Evolutionary conservation across 1,140 invertebrate species (phyloP), one percentile per base, ranked within the genome.

Genomic region (Belonocnema kinseyi): DNA sequence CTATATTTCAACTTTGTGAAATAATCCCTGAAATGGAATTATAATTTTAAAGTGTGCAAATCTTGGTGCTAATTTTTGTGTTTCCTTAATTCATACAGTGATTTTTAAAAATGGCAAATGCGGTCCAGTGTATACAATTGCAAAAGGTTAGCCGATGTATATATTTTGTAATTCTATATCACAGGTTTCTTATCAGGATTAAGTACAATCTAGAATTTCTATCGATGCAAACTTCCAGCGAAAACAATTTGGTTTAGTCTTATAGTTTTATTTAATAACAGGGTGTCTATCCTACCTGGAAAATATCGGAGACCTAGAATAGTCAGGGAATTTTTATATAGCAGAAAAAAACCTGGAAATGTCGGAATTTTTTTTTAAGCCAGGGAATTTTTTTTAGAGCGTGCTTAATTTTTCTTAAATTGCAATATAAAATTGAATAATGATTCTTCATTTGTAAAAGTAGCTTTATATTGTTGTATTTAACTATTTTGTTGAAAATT

Each of bases 51-150:
- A 33, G 16, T 40, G 26, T 40, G 61, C 40, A 66, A 66, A 40
- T 66, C 11, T 58, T 58, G 56, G 61, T 66, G 26, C 33, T 66
- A 14, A 26, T 46, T 10, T 66, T 66, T 66, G 3, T 16, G 26
- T 66, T 14, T 66, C 6, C 26, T 66, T 16, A 40, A 6, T 8
- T 12, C 33, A 66, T 40, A 16, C 10, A 5, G 61, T 46, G 61
- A 16, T 66, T 66, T 66, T n/a, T 7, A 40, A 33, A 66, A 33
- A 66, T 66, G 61, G 61, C 61, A 66, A 66, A 66, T n/a, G 61
- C 26, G 26, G 61, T 66, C 61, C 26, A 40, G 61, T 66, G 61
- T n/a, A 33, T 66, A 66, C 61, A 66, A 66, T 66, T 66, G 61
- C 26, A 66, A 40, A 66, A 66, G 61, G 61, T 66, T 66, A 66